Percentiles rank a stretch among this genome's conserved stretches.
Conservation (phyloP, 2,113 vertebrate genomes). For the Ginglymostoma cirratum region DNA sequence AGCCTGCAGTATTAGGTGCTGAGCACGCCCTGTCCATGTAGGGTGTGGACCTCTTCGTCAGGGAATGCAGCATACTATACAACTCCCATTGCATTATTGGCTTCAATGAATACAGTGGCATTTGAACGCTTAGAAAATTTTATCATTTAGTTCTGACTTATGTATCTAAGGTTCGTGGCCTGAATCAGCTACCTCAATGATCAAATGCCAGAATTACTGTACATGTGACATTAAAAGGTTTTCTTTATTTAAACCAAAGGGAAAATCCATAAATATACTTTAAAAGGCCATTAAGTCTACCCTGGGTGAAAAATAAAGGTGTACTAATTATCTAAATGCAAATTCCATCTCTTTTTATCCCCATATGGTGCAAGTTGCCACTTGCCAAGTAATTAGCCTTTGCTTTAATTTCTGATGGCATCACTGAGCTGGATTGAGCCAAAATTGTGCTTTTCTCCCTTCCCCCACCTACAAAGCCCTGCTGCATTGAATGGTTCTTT, state of each 20-base stretch:
- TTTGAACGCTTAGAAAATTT: neutral
- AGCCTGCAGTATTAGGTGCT: neutral
- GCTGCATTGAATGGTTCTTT: neutral
- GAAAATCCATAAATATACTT: neutral
- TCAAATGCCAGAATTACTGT: neutral
- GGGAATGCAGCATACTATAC: neutral
- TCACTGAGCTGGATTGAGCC: neutral
- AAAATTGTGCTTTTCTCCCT: neutral
- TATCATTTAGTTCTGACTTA: neutral
- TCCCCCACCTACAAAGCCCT: neutral
- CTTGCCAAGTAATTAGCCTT: conserved; percentile 9
- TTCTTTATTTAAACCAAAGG: neutral
- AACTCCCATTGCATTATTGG: neutral
- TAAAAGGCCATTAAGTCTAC: neutral
- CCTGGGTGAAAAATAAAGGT: neutral
- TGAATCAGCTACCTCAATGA: neutral
- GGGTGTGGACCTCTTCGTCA: neutral
- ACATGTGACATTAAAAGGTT: neutral
- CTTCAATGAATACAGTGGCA: neutral
- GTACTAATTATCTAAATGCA: neutral
- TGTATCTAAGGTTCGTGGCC: neutral
- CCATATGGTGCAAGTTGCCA: neutral
- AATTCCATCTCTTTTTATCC: neutral
- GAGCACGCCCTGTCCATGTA: neutral
- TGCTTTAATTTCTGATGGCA: neutral